Conservation (phyloP, 2,113 vertebrate genomes). For the Coreoperca whiteheadi region DNA sequence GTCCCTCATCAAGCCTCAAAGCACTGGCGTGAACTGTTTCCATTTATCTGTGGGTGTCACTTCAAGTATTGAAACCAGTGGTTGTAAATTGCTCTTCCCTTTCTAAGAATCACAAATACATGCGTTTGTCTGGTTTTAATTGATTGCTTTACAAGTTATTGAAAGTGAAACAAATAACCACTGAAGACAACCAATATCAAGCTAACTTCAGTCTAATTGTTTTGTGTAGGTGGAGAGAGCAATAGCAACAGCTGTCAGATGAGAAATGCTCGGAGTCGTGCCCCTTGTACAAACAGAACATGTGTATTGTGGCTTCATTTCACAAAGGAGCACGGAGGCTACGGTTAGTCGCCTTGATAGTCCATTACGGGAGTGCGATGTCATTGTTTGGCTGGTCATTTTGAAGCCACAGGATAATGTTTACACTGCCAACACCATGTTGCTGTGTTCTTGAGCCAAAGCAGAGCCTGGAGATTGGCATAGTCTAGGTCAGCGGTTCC, state of each 20-base stretch:
- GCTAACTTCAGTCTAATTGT: constrained; percentile 28
- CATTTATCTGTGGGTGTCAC: constrained; percentile 16
- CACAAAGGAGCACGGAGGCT: constrained; percentile 9
- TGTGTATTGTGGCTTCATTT: constrained; percentile 7
- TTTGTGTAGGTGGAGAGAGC: constrained; percentile 47
- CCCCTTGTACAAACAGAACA: constrained; percentile 37
- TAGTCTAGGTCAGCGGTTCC: too few relatives aligned
- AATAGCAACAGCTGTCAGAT: constrained; percentile 34
- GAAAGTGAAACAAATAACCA: constrained; percentile 42
- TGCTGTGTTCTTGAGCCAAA: constrained; percentile 4
- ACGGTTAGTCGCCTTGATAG: constrained; percentile 14
- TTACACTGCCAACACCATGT: constrained; percentile 13
- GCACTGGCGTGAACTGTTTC: not conserved
- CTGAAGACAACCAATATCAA: constrained; percentile 30
- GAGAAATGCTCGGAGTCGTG: not conserved
- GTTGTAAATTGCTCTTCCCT: constrained; percentile 47
- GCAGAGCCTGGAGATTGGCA: not conserved
- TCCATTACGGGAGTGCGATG: too few relatives aligned
- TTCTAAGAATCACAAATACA: constrained; percentile 4
- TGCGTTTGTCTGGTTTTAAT: constrained; percentile 49
- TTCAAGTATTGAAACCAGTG: constrained; percentile 35
- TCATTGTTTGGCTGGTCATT: too few relatives aligned
- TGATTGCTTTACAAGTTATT: constrained; percentile 36
- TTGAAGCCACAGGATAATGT: constrained; percentile 1
- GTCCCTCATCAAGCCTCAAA: constrained; percentile 30